Evolutionary conservation across 2,113 vertebrate genomes (phyloP).

Genomic region (Trochalopteron elliotii): DNA sequence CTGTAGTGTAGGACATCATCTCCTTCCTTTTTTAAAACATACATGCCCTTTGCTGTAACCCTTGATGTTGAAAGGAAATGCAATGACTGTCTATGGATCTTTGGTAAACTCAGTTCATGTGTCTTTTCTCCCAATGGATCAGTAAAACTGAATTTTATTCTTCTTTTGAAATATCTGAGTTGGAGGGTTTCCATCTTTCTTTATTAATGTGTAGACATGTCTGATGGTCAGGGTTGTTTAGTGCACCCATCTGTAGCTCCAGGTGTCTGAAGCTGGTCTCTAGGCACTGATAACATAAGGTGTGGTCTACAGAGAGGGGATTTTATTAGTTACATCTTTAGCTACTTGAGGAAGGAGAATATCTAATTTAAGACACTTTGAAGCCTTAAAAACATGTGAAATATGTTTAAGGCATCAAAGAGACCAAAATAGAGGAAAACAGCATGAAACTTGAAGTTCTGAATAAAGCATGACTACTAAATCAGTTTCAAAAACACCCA

Average conservation of each 20-base stretch:
- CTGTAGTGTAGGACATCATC: background rate
- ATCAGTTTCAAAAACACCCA: background rate
- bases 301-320: conserved; percentile 52
- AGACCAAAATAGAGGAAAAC: conserved; percentile 34
- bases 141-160: conserved; percentile 43
- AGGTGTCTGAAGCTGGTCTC: conserved; percentile 59
- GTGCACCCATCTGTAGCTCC: conserved; percentile 60
- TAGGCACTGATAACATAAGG: conserved; percentile 51
- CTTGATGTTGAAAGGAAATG: background rate
- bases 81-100: background rate
- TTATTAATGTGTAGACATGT: conserved; percentile 17
- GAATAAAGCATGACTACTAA: background rate
- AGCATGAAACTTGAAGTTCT: conserved; percentile 33
- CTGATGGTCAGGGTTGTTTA: conserved; percentile 22
- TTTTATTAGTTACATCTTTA: conserved; percentile 67
- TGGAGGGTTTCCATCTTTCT: conserved; percentile 41
- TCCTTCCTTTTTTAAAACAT: background rate
- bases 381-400: conserved; percentile 53
- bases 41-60: background rate
- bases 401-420: conserved; percentile 49
- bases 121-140: background rate
- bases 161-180: conserved; percentile 48
- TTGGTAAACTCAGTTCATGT: conserved; percentile 23
- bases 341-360: conserved; percentile 45
- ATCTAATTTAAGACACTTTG: conserved; percentile 51